Evolutionary conservation across 2,113 vertebrate species (phyloP).

Genomic region (Phyllopteryx taeniolatus): DNA sequence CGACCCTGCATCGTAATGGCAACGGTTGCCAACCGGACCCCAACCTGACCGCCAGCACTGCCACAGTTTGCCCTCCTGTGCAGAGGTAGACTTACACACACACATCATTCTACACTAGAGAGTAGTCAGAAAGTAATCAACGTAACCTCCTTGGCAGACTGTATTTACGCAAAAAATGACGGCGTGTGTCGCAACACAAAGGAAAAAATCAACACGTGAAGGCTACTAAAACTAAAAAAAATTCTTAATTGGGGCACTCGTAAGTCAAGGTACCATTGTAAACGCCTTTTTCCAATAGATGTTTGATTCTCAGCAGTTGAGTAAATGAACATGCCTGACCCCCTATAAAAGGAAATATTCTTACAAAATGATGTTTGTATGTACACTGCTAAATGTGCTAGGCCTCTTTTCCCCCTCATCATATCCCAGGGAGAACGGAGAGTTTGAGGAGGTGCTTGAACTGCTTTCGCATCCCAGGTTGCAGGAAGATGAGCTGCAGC

Average conservation of each 20-base stretch:
- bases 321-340: too few species aligned
- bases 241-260: too few species aligned
- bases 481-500: slow-evolving; percentile 63
- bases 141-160: too few species aligned
- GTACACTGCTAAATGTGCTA: slow-evolving; percentile 13
- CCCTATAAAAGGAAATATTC: not conserved
- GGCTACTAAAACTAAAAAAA: too few species aligned
- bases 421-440: slow-evolving; percentile 83
- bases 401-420: not conserved
- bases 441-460: slow-evolving; percentile 89
- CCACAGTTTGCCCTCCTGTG: slow-evolving; percentile 45
- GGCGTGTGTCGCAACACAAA: too few species aligned
- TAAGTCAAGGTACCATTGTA: too few species aligned
- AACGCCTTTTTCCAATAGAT: too few species aligned
- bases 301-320: too few species aligned
- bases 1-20: slow-evolving; percentile 40
- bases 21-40: slow-evolving; percentile 31
- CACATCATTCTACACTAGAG: not conserved
- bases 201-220: too few species aligned
- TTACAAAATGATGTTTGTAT: not conserved
- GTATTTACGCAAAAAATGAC: too few species aligned
- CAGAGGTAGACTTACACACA: slow-evolving; percentile 70
- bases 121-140: too few species aligned
- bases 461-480: slow-evolving; percentile 82
- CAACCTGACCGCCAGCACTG: slow-evolving; percentile 21